Evolutionary conservation across 2,888 invertebrate genomes (phyloP), one percentile per base, ranked within the genome.

Genomic region (Ormia ochracea): DNA sequence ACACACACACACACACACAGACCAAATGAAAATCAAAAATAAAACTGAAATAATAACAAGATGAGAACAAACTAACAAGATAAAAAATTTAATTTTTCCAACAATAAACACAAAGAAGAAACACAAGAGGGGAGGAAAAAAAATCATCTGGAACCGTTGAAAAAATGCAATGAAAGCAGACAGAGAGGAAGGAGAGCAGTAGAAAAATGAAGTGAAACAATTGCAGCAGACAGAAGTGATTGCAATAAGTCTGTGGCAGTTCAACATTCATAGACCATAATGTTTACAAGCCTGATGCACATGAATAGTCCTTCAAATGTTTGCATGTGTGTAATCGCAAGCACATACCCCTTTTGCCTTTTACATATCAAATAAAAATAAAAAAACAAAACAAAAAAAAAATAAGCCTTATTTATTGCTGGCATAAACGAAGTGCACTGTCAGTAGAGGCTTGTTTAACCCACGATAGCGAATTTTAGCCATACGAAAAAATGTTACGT

Each of bases 221-320:
- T 76, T 61, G 48, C 33, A n/a, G 21, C 48, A 56, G 26, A 33
- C 43, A 28, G 14, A 23, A 31, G 14, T 59, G 41, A 50, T 74
- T 66, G 7, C 33, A 59, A 58, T 26, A 78, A 61, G 69, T 69
- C 74, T 58, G 52, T 58, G 63, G 58, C 58, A 75, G 69, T 36
- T 75, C 63, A 70, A 52, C 45, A 21, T 19, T 61, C 12, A 36
- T 73, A 66, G 66, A 59, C 52, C 52, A 28, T 54, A 28, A 52
- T 75, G 50, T 75, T 68, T 68, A 61, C 59, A 59, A 12, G 43
- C 43, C 23, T 52, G 43, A 66, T 50, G 66, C 36, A 23, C 19
- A 43, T 36, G 36, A 4, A 31, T n/a, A n/a, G n/a, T n/a, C n/a
- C n/a, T n/a, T n/a, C n/a, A n/a, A n/a, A n/a, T n/a, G n/a, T n/a